These are phyloP conservation scores for Drosophila setifemur DNA, from an alignment of 1,140 invertebrate species.

Conservation along the genomic window DNA sequence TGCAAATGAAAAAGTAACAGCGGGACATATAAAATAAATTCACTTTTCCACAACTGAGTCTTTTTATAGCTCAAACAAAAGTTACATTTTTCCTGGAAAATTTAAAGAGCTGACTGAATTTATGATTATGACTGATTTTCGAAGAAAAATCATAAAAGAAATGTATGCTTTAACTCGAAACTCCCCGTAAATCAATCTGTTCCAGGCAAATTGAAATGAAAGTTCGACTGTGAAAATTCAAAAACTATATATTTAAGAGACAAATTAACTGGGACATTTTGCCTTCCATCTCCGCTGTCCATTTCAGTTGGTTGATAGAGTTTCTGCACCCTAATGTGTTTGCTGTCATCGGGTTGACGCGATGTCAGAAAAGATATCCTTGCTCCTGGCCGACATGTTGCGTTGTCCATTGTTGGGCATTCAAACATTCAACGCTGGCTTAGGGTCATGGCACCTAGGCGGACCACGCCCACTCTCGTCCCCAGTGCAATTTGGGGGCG, in stretches of 20 bases:
- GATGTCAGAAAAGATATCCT: conserved; percentile 23
- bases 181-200: no score
- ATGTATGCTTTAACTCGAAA: no score
- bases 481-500: conserved; percentile 12
- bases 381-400: conserved; percentile 3
- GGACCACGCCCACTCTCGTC: conserved; percentile 7
- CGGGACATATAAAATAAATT: not conserved
- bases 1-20: not conserved
- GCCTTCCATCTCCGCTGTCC: not conserved
- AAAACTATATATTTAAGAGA: not conserved
- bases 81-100: no score
- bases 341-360: conserved; percentile 18
- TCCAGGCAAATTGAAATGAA: no score
- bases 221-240: no score
- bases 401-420: conserved; percentile 11
- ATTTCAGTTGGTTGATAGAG: conserved; percentile 15
- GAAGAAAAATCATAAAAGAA: not conserved
- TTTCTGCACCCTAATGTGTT: conserved; percentile 30
- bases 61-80: no score
- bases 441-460: not conserved
- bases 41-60: no score
- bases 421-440: conserved; percentile 4
- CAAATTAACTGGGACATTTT: not conserved
- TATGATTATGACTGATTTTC: not conserved
- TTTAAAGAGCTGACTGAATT: no score